A percentile compares a stretch with the other conserved stretches of the same genome.
phyloP scores from a whole-genome alignment of 1,140 invertebrate genomes.

The Leptinotarsa texana region DNA sequence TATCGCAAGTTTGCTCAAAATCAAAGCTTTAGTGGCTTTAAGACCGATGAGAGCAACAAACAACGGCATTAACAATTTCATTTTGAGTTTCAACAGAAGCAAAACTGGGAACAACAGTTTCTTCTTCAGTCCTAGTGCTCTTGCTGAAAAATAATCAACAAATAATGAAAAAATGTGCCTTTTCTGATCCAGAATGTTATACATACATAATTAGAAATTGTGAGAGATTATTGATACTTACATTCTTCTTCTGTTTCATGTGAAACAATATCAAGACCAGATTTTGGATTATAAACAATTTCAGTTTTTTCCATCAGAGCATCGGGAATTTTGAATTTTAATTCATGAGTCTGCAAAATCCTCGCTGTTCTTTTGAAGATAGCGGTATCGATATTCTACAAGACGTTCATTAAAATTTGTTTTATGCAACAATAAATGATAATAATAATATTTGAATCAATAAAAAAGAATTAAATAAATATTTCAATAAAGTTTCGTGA shows the following conservation, averaged over 20 bases:
- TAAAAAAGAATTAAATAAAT: no score
- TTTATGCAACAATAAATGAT: no score
- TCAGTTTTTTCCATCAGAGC: slow-evolving; percentile 71
- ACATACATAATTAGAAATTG: not conserved
- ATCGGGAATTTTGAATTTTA: slow-evolving; percentile 71
- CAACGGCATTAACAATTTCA: slow-evolving; percentile 82
- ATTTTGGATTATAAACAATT: slow-evolving; percentile 68
- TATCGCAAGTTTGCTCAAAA: slow-evolving; percentile 81
- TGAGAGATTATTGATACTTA: slow-evolving; percentile 42
- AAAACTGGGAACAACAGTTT: slow-evolving; percentile 78
- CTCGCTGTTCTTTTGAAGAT: slow-evolving; percentile 71
- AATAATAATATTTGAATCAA: no score
- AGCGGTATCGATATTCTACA: slow-evolving; percentile 71
- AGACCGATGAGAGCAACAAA: slow-evolving; percentile 75
- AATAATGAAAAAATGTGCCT: not conserved
- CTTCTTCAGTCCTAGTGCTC: slow-evolving; percentile 66
- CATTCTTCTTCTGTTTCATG: slow-evolving; percentile 58
- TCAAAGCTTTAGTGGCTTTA: slow-evolving; percentile 80
- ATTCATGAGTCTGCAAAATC: slow-evolving; percentile 71
- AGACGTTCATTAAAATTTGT: slow-evolving; percentile 26
- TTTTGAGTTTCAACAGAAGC: slow-evolving; percentile 77
- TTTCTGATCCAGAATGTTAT: no score
- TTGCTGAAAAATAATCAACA: slow-evolving; percentile 8
- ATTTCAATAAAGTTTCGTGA: no score
- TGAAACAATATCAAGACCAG: slow-evolving; percentile 66